A percentile compares a stretch with the other conserved stretches of the same genome.
Conservation (phyloP, 1,140 invertebrate species). For the Melanaphis sacchari region DNA sequence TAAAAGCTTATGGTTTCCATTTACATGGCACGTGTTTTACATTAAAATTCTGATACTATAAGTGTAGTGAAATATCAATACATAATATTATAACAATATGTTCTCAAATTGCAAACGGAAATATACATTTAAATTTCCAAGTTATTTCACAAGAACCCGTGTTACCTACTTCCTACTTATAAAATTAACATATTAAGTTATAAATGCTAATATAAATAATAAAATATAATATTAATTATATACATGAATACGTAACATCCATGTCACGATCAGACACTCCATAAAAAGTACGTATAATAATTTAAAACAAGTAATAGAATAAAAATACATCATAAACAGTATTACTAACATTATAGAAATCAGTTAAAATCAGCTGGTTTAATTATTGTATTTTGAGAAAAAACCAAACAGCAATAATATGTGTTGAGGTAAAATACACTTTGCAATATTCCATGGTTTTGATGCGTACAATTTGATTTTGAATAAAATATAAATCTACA, state of each 20-base stretch:
- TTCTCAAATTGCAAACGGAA: background rate
- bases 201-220: background rate
- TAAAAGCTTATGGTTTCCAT: background rate
- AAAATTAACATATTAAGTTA: background rate
- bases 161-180: no score
- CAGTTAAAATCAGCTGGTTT: background rate
- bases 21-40: background rate
- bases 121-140: background rate
- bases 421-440: background rate
- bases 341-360: background rate
- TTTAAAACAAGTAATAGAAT: background rate
- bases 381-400: background rate
- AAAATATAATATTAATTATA: slow-evolving; percentile 3
- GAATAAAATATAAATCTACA: background rate
- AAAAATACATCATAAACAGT: background rate
- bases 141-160: background rate
- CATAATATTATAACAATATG: background rate
- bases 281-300: background rate
- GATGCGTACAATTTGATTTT: background rate
- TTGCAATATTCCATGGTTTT: background rate
- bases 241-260: background rate
- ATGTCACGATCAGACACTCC: background rate
- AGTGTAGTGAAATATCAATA: background rate
- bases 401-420: background rate
- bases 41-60: background rate